Evolutionary conservation across 1,140 invertebrate genomes (phyloP), one percentile per base, ranked within the genome.

Genomic region (Gryon sp.): DNA sequence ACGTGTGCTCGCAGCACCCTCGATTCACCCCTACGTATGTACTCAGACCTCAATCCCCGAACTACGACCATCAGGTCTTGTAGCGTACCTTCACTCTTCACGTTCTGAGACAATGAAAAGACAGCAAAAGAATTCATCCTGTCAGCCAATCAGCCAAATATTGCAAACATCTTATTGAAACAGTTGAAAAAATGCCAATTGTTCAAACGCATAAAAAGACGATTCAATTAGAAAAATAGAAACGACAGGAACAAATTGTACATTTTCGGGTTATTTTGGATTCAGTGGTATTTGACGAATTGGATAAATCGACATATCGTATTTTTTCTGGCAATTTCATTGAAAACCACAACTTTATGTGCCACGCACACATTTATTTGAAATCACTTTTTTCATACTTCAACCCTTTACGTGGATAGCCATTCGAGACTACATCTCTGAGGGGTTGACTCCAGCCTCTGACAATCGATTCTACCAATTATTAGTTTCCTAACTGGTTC

Each of bases 401-500:
- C 46, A 73, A 57, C 32, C 46, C 72, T 68, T 63, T 76, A 48
- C 41, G 19, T 22, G 48, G 57, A 57, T 46, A 59, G 43, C 41
- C 38, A 65, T 70, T 24, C 24, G 11, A 62, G 41, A 52, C 43
- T 22, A 45, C 74, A 62, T 75, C 66, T 72, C 75, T 30, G 53
- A 65, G 73, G 73, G 65, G 60, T 73, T 69, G 41, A 68, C 45
- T 68, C n/a, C 72, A 59, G 41, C 59, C 66, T 69, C 48, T 60
- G 43, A 60, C 79, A 76, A 83, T 83, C 79, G 82, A 83, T 83
- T 77, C 75, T 76, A 79, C 80, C 82, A 83, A 83, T 83, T 82
- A 83, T 82, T 83, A 83, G 80, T 82, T 83, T 80, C 80, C 80
- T 79, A 80, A 83, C 80, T 76, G 78, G 76, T 82, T 79, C 63